Evolutionary conservation across 2,888 invertebrate genomes (phyloP), one percentile per base, ranked within the genome.

Genomic region (Phyto melanocephala): DNA sequence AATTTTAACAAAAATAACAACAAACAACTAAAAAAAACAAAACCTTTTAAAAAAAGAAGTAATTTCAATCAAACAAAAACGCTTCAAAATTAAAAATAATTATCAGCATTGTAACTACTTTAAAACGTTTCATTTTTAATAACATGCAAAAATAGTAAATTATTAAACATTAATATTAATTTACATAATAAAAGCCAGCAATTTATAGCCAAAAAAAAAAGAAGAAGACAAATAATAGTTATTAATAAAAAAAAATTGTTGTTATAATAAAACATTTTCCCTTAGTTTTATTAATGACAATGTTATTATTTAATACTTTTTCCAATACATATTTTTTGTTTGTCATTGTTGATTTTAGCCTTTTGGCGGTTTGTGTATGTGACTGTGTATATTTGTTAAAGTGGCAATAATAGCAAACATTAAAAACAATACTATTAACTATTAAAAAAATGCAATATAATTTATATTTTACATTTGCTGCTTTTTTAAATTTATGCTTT

Each of bases 401-500:
- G 15, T 52, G 13, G 20, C 33, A 45, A 22, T 22, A 45, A 56
- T n/a, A 63, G 28, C 2, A 42, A 74, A 11, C 71, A 60, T 5
- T 13, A 58, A 76, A 42, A 67, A 80, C 54, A 50, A 20, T 45
- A 58, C 50, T 68, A 71, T 63, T 65, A 71, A 58, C 65, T 58
- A 63, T 74, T 81, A 67, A 67, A 67, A 15, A 63, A 65, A 22
- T 50, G 8, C 24, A 40, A 33, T 28, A 42, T 13, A 54, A 65
- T 11, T 54, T 63, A 42, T 63, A 45, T 22, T 7, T 63, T 62
- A 50, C 56, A 56, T 65, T 75, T 58, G 62, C 50, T 80, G 56
- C 47, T 50, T 80, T 75, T n/a, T 80, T 80, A 80, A 75, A 75
- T 74, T 81, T 74, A 70, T 81, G 74, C 82, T 75, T 75, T 82